These are phyloP conservation scores for Balanococcus diminutus DNA, from an alignment of 2,888 invertebrate genomes.

Conservation along the genomic window DNA sequence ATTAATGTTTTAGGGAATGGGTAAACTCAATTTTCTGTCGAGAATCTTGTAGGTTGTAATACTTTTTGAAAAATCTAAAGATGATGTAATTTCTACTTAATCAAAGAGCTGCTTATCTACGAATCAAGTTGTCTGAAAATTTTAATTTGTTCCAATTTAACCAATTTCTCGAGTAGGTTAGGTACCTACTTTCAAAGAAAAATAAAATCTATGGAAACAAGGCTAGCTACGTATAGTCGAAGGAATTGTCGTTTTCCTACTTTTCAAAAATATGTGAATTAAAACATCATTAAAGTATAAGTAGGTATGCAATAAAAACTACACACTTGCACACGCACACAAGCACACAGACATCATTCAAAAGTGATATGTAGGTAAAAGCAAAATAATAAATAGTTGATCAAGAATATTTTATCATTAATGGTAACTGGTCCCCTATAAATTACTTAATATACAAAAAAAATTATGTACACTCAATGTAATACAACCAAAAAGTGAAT, in stretches of 20 bases:
- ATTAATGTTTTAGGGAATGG: too few relatives aligned
- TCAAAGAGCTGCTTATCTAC: too few relatives aligned
- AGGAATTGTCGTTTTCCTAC: not conserved
- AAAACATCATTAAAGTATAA: not conserved
- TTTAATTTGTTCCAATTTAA: too few relatives aligned
- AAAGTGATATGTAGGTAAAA: not conserved
- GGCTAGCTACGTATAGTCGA: not conserved
- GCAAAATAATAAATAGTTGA: conserved; percentile 33
- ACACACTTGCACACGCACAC: not conserved
- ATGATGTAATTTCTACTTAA: too few relatives aligned
- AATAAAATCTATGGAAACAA: too few relatives aligned
- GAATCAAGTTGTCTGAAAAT: too few relatives aligned
- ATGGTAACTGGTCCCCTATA: conserved; percentile 52
- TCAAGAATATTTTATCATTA: conserved; percentile 40
- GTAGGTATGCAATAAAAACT: not conserved
- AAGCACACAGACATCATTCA: not conserved
- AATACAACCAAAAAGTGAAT: not conserved
- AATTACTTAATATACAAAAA: conserved; percentile 28
- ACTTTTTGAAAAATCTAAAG: too few relatives aligned
- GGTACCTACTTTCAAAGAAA: too few relatives aligned
- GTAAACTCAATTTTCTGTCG: too few relatives aligned
- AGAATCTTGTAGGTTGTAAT: too few relatives aligned
- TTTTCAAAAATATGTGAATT: not conserved
- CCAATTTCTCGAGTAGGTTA: not conserved
- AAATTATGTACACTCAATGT: conserved; percentile 2